Evolutionary conservation across 2,113 vertebrate species (phyloP).

Genomic region (Antennarius striatus): DNA sequence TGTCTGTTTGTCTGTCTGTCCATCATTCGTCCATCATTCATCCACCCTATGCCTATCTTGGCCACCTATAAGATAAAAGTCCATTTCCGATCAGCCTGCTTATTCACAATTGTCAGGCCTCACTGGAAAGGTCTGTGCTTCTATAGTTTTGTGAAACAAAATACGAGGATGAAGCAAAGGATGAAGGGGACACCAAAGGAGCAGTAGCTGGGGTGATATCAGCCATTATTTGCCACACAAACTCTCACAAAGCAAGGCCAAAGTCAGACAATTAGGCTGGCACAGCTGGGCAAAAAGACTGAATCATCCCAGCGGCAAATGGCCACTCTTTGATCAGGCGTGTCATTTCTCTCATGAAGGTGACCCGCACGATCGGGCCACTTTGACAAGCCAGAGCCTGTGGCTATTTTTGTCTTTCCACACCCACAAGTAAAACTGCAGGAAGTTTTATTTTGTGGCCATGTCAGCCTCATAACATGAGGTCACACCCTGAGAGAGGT

Average conservation of each 20-base stretch:
- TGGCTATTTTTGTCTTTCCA: conserved; percentile 3
- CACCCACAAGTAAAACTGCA: conserved; percentile 26
- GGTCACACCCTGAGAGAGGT: conserved; percentile 39
- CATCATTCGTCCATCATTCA: neutral
- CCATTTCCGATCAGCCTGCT: conserved; percentile 10
- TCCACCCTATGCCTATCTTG: neutral
- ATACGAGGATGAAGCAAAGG: conserved; percentile 57
- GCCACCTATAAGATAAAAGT: conserved; percentile 25
- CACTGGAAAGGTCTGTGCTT: conserved; percentile 17
- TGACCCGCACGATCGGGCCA: conserved; percentile 64
- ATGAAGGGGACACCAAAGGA: conserved; percentile 61
- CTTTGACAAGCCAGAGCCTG: conserved; percentile 30
- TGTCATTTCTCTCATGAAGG: conserved; percentile 70
- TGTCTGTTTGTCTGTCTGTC: neutral
- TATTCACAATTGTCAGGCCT: conserved; percentile 19
- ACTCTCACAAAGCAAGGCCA: conserved; percentile 56
- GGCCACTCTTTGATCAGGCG: conserved; percentile 73
- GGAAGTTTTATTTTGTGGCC: conserved; percentile 36
- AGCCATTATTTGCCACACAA: conserved; percentile 67
- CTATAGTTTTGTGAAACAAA: conserved; percentile 32
- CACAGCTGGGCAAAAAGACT: conserved; percentile 63
- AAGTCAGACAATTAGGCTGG: conserved; percentile 62
- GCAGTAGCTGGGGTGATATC: conserved; percentile 49
- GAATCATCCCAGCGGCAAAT: conserved; percentile 65
- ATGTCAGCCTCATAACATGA: conserved; percentile 1